These are phyloP conservation scores for Maniola hyperantus DNA, from an alignment of 2,888 invertebrate genomes.

Conservation along the genomic window DNA sequence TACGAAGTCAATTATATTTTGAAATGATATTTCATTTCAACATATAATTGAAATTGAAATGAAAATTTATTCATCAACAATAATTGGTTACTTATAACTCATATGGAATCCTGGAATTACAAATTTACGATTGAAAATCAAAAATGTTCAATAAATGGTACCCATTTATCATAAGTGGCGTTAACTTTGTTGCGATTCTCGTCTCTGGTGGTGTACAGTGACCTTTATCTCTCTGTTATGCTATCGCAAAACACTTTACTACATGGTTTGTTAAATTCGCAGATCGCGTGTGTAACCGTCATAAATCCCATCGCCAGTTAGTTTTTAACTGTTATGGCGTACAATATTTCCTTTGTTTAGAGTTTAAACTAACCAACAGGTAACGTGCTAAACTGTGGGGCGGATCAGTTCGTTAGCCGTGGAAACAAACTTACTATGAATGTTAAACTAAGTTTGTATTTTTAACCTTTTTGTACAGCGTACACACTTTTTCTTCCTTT, in stretches of 20 bases:
- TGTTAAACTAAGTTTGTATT: neutral
- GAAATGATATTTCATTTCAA: too few species aligned
- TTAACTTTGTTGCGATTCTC: too few species aligned
- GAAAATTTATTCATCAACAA: too few species aligned
- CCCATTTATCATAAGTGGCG: too few species aligned
- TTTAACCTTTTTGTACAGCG: neutral
- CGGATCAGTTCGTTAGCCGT: neutral
- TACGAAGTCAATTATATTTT: too few species aligned
- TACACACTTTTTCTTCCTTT: too few species aligned
- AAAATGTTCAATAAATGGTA: too few species aligned
- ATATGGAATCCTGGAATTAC: too few species aligned
- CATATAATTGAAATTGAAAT: too few species aligned
- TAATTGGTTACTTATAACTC: too few species aligned
- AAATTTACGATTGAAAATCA: too few species aligned
- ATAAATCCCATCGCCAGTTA: conserved; percentile 13
- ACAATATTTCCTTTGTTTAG: conserved; percentile 19
- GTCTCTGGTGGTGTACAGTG: neutral
- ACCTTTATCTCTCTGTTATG: neutral
- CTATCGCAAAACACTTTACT: conserved; percentile 10
- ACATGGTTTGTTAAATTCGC: neutral
- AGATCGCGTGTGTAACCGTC: conserved; percentile 5
- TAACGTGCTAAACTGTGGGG: neutral
- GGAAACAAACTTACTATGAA: neutral
- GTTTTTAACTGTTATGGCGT: neutral
- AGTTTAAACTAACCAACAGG: conserved; percentile 3